A percentile compares a stretch with the other conserved stretches of the same genome.
Evolutionary conservation across 2,888 invertebrate genomes (phyloP).

Genomic region (Morpho achilles): DNA sequence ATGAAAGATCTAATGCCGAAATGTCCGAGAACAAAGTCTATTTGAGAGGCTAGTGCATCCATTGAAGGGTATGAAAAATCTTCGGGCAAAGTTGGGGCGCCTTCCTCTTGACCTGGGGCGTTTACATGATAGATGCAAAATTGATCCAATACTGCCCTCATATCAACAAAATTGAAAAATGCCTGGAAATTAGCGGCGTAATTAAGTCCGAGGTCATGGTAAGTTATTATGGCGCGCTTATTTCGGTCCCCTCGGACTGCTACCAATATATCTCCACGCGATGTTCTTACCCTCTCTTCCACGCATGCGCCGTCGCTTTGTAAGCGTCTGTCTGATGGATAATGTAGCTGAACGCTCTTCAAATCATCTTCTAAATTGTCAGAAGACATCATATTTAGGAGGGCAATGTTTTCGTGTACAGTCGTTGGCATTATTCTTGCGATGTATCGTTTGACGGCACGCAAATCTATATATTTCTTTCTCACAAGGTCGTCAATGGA

Average conservation of each 20-base stretch:
- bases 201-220: slow-evolving; percentile 99
- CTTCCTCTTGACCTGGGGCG: slow-evolving; percentile 99
- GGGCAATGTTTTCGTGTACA: slow-evolving; percentile 68
- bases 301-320: slow-evolving; percentile 76
- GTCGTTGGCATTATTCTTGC: slow-evolving; percentile 55
- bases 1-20: slow-evolving; percentile 94
- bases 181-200: slow-evolving; percentile 96
- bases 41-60: slow-evolving; percentile 96
- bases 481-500: slow-evolving; percentile 4
- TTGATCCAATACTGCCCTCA: slow-evolving; percentile 92
- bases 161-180: slow-evolving; percentile 95
- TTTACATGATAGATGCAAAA: slow-evolving; percentile 99
- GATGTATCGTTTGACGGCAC: slow-evolving; percentile 7
- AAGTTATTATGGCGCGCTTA: slow-evolving; percentile 96
- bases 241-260: slow-evolving; percentile 95
- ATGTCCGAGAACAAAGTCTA: slow-evolving; percentile 93
- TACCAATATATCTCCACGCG: slow-evolving; percentile 93
- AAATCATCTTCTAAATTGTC: slow-evolving; percentile 96
- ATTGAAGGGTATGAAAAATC: slow-evolving; percentile 97
- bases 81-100: slow-evolving; percentile 90
- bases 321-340: slow-evolving; percentile 84
- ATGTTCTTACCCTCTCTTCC: slow-evolving; percentile 91
- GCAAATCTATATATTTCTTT: slow-evolving; percentile 5
- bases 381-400: slow-evolving; percentile 82
- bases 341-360: slow-evolving; percentile 93